Conservation (phyloP, 2,888 invertebrate species). For the Hydrotaea diabolus region DNA sequence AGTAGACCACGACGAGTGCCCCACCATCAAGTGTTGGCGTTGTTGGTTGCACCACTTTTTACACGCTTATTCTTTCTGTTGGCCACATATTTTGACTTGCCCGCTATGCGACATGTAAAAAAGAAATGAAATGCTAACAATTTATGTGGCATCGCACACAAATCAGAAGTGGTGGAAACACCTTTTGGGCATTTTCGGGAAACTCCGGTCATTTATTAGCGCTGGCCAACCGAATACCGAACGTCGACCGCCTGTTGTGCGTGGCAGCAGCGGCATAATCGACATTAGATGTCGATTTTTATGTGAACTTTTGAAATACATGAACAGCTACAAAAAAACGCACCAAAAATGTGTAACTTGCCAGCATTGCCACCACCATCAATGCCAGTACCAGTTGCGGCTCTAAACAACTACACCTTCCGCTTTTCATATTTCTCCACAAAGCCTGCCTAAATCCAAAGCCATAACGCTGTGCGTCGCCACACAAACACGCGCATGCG, state of each 20-base stretch:
- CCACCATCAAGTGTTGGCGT: slow-evolving; percentile 60
- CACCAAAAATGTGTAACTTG: slow-evolving; percentile 30
- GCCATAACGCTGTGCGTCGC: neutral
- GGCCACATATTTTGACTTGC: neutral
- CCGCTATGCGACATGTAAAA: neutral
- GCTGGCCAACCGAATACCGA: too few relatives aligned
- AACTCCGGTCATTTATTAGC: slow-evolving; percentile 4
- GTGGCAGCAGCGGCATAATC: slow-evolving; percentile 59
- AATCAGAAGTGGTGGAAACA: slow-evolving; percentile 22
- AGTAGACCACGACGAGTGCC: slow-evolving; percentile 43
- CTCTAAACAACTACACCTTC: slow-evolving; percentile 27
- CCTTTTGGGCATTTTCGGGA: slow-evolving; percentile 43
- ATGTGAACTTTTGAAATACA: slow-evolving; percentile 73
- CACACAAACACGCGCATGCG: slow-evolving; percentile 60
- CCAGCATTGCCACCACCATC: neutral
- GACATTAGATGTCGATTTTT: slow-evolving; percentile 76
- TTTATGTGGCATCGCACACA: slow-evolving; percentile 20
- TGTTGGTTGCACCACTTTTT: slow-evolving; percentile 58
- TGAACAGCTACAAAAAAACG: too few relatives aligned
- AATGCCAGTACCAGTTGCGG: too few relatives aligned
- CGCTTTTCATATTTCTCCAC: slow-evolving; percentile 29
- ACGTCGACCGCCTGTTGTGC: slow-evolving; percentile 62
- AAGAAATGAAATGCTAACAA: neutral
- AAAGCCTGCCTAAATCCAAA: neutral
- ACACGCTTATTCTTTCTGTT: slow-evolving; percentile 14